Percentiles rank a stretch among this genome's conserved stretches.
phyloP scores from a whole-genome alignment of 2,113 vertebrate genomes.

The Gila orcuttii region DNA sequence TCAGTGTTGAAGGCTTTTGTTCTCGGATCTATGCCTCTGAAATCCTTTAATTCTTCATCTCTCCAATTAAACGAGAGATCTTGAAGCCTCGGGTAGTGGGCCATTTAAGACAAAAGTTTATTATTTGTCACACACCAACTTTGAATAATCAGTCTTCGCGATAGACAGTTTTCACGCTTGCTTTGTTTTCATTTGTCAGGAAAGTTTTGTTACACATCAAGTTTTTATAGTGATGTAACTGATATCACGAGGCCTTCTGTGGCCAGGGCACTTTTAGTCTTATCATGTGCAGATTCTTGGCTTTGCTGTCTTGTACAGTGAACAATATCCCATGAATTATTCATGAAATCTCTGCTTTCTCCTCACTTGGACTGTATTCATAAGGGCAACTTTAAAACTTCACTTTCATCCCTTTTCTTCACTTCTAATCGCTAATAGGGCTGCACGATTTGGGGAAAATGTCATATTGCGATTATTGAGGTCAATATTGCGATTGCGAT shows the following conservation, averaged over 20 bases:
- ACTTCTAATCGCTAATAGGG: background rate
- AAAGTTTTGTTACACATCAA: background rate
- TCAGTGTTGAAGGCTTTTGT: background rate
- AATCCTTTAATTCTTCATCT: conserved; percentile 36
- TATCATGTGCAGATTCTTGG: background rate
- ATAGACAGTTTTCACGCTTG: background rate
- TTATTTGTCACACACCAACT: background rate
- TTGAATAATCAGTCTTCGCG: background rate
- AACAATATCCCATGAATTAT: background rate
- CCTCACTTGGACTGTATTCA: background rate
- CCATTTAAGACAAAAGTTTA: background rate
- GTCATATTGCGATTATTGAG: too few relatives aligned
- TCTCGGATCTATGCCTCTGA: background rate
- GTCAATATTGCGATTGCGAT: too few relatives aligned
- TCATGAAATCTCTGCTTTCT: background rate
- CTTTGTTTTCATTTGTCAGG: background rate
- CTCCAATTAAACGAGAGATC: conserved; percentile 17
- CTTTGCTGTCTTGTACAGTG: background rate
- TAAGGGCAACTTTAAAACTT: background rate
- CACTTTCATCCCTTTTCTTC: background rate
- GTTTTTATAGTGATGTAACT: background rate
- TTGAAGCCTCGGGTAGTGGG: background rate
- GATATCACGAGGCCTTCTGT: background rate
- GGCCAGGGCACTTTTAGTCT: background rate
- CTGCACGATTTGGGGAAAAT: too few relatives aligned